These are phyloP conservation scores for Cyclopterus lumpus DNA, from an alignment of 2,797 vertebrate genomes.

Conservation along the genomic window DNA sequence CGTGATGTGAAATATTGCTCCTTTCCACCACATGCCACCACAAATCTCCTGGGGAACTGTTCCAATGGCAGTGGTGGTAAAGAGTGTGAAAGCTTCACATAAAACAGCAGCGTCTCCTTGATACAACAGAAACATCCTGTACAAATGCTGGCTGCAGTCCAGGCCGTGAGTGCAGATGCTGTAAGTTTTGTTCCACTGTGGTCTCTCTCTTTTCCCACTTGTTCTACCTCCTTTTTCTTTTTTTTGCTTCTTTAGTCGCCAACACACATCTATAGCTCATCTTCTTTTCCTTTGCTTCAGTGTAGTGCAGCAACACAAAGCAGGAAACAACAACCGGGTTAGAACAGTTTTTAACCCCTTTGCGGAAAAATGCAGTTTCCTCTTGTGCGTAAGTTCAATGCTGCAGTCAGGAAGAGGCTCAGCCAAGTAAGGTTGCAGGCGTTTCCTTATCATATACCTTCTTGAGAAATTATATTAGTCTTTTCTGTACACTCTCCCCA, in stretches of 20 bases:
- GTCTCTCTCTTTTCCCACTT: background rate
- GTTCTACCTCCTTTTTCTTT: conserved; percentile 12
- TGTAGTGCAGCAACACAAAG: conserved; percentile 37
- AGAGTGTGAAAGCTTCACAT: conserved; percentile 75
- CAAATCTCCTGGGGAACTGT: conserved; percentile 73
- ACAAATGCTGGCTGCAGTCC: conserved; percentile 68
- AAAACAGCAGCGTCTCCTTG: conserved; percentile 69
- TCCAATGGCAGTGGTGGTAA: conserved; percentile 75
- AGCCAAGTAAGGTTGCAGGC: background rate
- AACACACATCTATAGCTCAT: conserved; percentile 33
- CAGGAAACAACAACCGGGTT: conserved; percentile 52
- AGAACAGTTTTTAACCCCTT: conserved; percentile 30
- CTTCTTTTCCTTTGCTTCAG: conserved; percentile 12
- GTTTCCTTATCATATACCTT: background rate
- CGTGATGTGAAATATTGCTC: conserved; percentile 67
- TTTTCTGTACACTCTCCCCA: background rate
- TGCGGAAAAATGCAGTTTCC: conserved; percentile 57
- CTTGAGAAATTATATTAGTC: background rate
- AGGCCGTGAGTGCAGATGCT: conserved; percentile 52
- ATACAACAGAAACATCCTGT: conserved; percentile 64
- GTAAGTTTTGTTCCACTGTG: conserved; percentile 46
- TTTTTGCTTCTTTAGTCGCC: conserved; percentile 23
- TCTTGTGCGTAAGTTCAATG: conserved; percentile 19
- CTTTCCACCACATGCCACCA: conserved; percentile 61
- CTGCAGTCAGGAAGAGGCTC: conserved; percentile 17